Base-by-base conservation (phyloP, 2,113 vertebrate species). In the Austrofundulus limnaeus region DNA sequence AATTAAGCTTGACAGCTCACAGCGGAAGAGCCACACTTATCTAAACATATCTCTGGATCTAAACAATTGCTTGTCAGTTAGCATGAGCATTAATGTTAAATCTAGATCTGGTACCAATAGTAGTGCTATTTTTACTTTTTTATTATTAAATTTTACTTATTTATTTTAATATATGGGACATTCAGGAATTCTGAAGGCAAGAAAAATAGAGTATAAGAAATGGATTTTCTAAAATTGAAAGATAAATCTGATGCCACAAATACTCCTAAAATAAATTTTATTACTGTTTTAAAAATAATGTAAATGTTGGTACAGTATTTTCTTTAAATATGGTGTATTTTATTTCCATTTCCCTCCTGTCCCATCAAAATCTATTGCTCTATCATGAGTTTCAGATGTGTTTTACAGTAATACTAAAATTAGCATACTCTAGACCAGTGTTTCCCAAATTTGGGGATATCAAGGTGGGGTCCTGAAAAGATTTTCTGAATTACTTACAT, bases 61-160 rank as follows among this genome's bases (percentile, higher is more conserved):
- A 42, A 47, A 59, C 66, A 65, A 72, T 52, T 56, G 16, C 24
- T 50, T 80, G 71, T 63, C 65, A 75, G 58, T 76, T 68, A 78
- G 52, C 25, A 60, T 69, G 7, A 52, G 58, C 47, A 38, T 28
- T 43, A 13, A 57, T 42, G 62, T 52, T 64, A 68, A 41, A 70
- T 81, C 66, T 62, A 62, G 48, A 76, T 78, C 70, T 62, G 34
- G 49, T 46, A 54, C 14, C 24, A 62, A 63, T 20, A 49, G 57
- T 14, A 2, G 63, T 19, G 12, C 15, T 28, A 38, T n/a, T n/a
- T n/a, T n/a, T 67, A 42, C 75, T 61, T 68, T 56, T 54, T 50
- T 70, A 23, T 28, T 42, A n/a, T n/a, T n/a, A n/a, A n/a, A n/a
- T n/a, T n/a, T n/a, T 67, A 42, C 75, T 61, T 68, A 53, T 54